Evolutionary conservation across 2,888 invertebrate species (phyloP), one percentile per base, ranked within the genome.

Genomic region (Branchipolynoe longqiensis): DNA sequence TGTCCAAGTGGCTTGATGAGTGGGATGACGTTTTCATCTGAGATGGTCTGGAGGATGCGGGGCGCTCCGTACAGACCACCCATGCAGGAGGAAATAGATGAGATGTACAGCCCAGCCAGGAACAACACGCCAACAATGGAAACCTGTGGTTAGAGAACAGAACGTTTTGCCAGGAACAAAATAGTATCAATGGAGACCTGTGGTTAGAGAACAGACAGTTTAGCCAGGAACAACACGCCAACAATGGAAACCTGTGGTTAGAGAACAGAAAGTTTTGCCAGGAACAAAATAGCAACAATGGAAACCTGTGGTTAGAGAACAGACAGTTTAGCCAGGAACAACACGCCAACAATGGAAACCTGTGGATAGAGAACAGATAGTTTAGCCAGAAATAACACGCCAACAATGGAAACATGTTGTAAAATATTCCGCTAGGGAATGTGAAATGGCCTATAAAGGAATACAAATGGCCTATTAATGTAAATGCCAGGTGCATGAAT

Each of bases 1-100:
- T 96, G 96, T 89, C 97, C 97, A 83, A 99, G 95, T 84, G 96
- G 95, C 89, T 96, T 96, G 90, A 98, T 96, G 90, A 97, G 96
- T 4, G 98, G 99, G 90, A 99, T 97, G 58, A 98, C 98, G 94
- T 97, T 98, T 93, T 99, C 98, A 92, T 97, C 96, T 64, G 99
- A 98, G 90, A 99, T 98, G 88, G 98, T 97, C 94, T 99, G 98
- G 41, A 98, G 94, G 0, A 99, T 98, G 89, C 98, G 95, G 0
- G 98, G 98, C 0, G 98, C 98, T 1, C 98, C 98, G 92, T 99
- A 98, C 96, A 99, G 97, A 56, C 98, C 97, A 18, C 98, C 98
- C 90, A 99, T 95, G 92, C 98, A 98, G 74, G 98, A 97, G 64
- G 98, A 98, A 95, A 99, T 97, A 28, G 98, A 98, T 84, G 98